Percentiles rank a stretch among this genome's conserved stretches.
These are phyloP conservation scores for Pangasianodon hypophthalmus DNA, from an alignment of 2,113 vertebrate species.

Conservation along the genomic window DNA sequence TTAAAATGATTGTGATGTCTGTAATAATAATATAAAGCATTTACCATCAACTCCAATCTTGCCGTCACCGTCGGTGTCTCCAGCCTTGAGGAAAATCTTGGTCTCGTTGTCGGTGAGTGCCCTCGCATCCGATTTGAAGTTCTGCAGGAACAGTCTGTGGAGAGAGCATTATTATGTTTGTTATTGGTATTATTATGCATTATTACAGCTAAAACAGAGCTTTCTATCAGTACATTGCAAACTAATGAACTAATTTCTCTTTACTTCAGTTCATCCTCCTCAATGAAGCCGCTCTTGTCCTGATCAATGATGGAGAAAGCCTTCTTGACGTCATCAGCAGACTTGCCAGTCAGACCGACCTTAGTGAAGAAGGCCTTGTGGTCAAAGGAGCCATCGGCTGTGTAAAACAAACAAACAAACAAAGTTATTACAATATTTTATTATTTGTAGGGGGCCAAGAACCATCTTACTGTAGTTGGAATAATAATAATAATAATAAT, in stretches of 20 bases:
- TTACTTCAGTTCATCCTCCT: constrained; percentile 85
- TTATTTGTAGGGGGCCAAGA: background rate
- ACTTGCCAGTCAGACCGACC: constrained; percentile 76
- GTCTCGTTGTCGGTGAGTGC: constrained; percentile 75
- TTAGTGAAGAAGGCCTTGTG: constrained; percentile 77
- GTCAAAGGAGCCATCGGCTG: constrained; percentile 79
- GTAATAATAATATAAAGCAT: constrained; percentile 6
- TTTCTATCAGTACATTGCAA: too few species aligned
- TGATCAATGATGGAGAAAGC: constrained; percentile 82
- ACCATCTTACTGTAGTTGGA: background rate
- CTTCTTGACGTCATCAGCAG: constrained; percentile 72
- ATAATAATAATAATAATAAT: background rate
- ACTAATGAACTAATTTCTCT: background rate
- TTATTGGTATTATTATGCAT: background rate
- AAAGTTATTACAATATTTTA: background rate
- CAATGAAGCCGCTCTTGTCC: constrained; percentile 82
- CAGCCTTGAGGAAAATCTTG: constrained; percentile 72
- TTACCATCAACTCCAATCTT: constrained; percentile 79
- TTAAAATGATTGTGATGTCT: background rate
- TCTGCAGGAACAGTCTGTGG: constrained; percentile 78
- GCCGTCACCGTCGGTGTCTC: constrained; percentile 78
- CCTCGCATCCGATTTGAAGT: constrained; percentile 71
- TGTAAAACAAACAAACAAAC: constrained; percentile 29
- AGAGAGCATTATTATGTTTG: background rate
- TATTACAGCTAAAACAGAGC: background rate